A percentile compares a stretch with the other conserved stretches of the same genome.
Evolutionary conservation across 2,113 vertebrate species (phyloP).

Genomic region (Ceyx cyanopectus): DNA sequence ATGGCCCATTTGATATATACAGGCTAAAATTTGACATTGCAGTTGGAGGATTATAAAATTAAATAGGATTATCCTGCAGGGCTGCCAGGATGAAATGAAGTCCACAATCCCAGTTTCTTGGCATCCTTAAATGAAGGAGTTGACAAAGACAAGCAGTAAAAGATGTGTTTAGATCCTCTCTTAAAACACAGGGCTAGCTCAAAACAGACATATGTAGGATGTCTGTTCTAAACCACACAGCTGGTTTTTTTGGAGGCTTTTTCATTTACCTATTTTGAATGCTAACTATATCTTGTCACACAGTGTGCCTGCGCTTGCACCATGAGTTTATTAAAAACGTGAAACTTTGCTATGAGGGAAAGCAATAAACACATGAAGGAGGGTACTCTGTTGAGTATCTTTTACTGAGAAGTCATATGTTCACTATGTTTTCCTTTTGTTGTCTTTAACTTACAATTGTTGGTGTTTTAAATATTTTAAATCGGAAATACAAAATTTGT

Average conservation of each 20-base stretch:
- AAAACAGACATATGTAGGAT: background rate
- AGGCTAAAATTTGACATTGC: background rate
- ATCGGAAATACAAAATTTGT: background rate
- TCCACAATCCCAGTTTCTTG: background rate
- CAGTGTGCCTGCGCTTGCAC: background rate
- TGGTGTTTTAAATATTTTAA: slow-evolving; percentile 8
- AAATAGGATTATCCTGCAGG: background rate
- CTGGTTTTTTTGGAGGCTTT: background rate
- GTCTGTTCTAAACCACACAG: background rate
- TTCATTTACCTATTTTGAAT: background rate
- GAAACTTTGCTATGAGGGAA: background rate
- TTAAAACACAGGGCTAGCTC: background rate
- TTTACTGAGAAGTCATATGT: background rate
- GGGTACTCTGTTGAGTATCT: background rate
- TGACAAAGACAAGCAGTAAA: background rate
- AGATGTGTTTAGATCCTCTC: background rate
- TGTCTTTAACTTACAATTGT: background rate
- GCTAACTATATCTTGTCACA: background rate
- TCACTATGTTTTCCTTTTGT: slow-evolving; percentile 7
- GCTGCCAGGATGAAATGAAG: background rate
- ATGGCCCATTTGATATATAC: background rate
- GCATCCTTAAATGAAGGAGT: background rate
- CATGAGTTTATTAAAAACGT: background rate
- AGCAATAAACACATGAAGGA: background rate
- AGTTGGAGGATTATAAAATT: background rate